phyloP scores from a whole-genome alignment of 2,113 vertebrate genomes.

The Marmota monax region DNA sequence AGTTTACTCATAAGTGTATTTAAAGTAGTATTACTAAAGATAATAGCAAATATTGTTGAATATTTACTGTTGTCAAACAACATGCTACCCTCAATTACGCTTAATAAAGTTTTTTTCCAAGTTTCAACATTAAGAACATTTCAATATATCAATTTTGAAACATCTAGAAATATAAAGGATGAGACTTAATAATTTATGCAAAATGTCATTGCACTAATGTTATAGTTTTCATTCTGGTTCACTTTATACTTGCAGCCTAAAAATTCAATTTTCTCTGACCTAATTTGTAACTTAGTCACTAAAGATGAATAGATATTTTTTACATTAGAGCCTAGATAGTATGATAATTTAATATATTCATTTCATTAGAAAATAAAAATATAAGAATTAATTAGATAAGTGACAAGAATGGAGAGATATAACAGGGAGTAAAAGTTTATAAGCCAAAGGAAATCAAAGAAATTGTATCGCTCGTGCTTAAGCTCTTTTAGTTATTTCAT shows the following conservation, averaged over 20 bases:
- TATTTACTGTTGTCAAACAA: not conserved
- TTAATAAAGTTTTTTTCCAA: not conserved
- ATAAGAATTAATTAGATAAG: not conserved
- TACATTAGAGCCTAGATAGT: not conserved
- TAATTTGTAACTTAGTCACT: slow-evolving; percentile 3
- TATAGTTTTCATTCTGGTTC: not conserved
- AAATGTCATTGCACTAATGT: not conserved
- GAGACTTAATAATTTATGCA: not conserved
- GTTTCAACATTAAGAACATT: slow-evolving; percentile 6
- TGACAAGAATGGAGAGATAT: not conserved
- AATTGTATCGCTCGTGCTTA: not conserved
- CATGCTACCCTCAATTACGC: not conserved
- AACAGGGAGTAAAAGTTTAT: not conserved
- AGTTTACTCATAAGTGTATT: slow-evolving; percentile 6
- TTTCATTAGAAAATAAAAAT: slow-evolving; percentile 33
- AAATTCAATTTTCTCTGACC: slow-evolving; percentile 10
- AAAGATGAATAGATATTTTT: not conserved
- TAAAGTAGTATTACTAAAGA: not conserved
- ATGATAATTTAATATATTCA: not conserved
- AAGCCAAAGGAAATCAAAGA: not conserved
- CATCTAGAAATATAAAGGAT: not conserved
- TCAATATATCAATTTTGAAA: slow-evolving; percentile 2
- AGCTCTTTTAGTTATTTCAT: not conserved
- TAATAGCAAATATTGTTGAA: not conserved
- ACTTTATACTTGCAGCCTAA: not conserved